Base-by-base conservation (phyloP, 2,797 vertebrate species). In the Naso thynnoides region DNA sequence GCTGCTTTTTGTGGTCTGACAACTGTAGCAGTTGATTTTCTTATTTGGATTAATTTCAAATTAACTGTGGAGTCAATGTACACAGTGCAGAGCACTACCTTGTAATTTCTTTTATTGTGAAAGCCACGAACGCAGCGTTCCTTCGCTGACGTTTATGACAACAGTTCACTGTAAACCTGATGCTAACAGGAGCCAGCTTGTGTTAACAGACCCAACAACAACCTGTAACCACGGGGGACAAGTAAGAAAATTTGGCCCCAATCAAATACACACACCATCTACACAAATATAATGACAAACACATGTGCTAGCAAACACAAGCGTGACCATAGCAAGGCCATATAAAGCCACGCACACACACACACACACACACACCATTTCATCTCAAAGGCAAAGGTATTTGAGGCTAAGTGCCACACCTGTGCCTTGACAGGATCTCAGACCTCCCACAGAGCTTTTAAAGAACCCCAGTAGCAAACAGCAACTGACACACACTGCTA, bases 401-500 rank as follows among this genome's bases (percentile, higher is more conserved):
- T 90, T 88, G 78, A 80, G 83, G 71, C 64, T 8, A 62, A 84
- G 69, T 64, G 54, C 61, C 70, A 63, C 76, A 88, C 81, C 81
- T 85, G 78, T 73, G 83, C 71, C 66, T 66, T 82, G 49, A 79
- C 70, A 82, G 62, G 71, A 70, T 81, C 62, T 79, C 76, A 76
- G 73, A 75, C 80, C 67, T 81, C 91, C 89, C 76, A 66, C 76
- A n/a, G 86, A 79, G 87, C 72, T 80, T 64, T 53, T 88, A 78
- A 86, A 91, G 77, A 84, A 89, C 66, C 79, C 38, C 72, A 81
- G 79, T 73, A 78, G 82, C 88, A 82, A 72, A 70, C 64, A 86
- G 85, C 26, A 0, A 67, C 71, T 79, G 48, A 64, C 16, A 5
- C 58, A 85, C 42, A 66, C 65, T 42, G 73, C 60, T 73, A 75